Conservation (phyloP, 1,140 invertebrate genomes). For the Hetaerina americana region DNA sequence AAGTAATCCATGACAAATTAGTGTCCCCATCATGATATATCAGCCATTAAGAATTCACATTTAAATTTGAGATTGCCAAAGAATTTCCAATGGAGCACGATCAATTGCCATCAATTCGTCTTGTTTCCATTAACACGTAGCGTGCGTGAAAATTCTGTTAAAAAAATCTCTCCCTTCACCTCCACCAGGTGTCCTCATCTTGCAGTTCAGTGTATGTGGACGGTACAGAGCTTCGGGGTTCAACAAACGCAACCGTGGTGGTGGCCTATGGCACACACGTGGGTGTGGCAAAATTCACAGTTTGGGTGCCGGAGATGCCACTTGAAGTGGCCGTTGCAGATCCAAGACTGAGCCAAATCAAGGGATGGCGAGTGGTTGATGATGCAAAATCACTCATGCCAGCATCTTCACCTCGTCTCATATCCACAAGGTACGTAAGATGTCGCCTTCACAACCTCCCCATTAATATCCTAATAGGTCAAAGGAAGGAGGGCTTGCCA, state of each 20-base stretch:
- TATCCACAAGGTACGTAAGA: not conserved
- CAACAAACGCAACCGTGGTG: constrained; percentile 84
- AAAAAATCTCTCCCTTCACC: too few relatives aligned
- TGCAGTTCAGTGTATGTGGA: constrained; percentile 95
- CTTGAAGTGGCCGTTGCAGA: constrained; percentile 81
- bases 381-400: constrained; percentile 24
- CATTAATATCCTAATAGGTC: too few relatives aligned
- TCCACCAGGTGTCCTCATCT: constrained; percentile 83
- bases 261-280: constrained; percentile 89
- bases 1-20: too few relatives aligned
- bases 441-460: too few relatives aligned
- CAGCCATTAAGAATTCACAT: too few relatives aligned
- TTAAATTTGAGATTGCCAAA: too few relatives aligned
- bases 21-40: too few relatives aligned
- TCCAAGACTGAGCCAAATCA: constrained; percentile 78
- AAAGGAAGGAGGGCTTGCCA: too few relatives aligned
- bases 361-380: constrained; percentile 73
- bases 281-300: constrained; percentile 73
- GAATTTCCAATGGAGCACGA: too few relatives aligned
- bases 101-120: too few relatives aligned
- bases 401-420: not conserved
- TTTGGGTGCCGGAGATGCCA: constrained; percentile 94
- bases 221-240: constrained; percentile 88
- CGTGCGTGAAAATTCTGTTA: too few relatives aligned
- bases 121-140: too few relatives aligned